Percentiles rank a stretch among this genome's conserved stretches.
Conservation (phyloP, 2,113 vertebrate species). For the Pogona vitticeps region DNA sequence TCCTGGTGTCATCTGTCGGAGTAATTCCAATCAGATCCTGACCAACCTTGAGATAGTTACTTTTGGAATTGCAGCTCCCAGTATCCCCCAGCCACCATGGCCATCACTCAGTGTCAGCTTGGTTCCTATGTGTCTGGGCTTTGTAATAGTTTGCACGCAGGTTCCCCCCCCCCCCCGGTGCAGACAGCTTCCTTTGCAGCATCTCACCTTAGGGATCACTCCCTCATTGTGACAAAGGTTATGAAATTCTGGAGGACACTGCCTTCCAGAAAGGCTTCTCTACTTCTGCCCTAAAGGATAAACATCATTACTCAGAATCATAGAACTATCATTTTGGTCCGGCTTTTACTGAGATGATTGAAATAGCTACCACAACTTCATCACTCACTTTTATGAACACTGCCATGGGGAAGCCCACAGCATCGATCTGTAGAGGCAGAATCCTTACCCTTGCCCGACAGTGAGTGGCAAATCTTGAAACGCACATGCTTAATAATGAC, state of each 20-base stretch:
- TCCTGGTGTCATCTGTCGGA: too few relatives aligned
- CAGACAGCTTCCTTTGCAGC: background rate
- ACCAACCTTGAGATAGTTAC: too few relatives aligned
- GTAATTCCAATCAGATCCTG: too few relatives aligned
- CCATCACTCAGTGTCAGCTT: too few relatives aligned
- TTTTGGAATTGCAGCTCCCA: too few relatives aligned
- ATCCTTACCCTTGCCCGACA: background rate
- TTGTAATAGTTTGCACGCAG: background rate
- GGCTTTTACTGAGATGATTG: background rate
- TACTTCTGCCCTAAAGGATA: background rate
- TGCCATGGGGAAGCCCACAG: background rate
- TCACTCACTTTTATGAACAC: background rate
- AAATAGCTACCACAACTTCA: background rate
- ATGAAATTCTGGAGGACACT: background rate
- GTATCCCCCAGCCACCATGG: too few relatives aligned
- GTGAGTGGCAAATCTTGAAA: background rate
- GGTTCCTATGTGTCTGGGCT: background rate
- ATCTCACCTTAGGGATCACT: background rate
- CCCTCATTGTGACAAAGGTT: background rate
- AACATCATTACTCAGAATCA: background rate
- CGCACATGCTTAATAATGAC: too few relatives aligned
- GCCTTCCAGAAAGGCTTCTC: background rate
- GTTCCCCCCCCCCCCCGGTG: background rate
- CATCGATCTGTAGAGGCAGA: background rate
- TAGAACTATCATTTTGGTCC: background rate